Conservation (phyloP, 1,140 invertebrate species). For the Rhyacophila brunnea region DNA sequence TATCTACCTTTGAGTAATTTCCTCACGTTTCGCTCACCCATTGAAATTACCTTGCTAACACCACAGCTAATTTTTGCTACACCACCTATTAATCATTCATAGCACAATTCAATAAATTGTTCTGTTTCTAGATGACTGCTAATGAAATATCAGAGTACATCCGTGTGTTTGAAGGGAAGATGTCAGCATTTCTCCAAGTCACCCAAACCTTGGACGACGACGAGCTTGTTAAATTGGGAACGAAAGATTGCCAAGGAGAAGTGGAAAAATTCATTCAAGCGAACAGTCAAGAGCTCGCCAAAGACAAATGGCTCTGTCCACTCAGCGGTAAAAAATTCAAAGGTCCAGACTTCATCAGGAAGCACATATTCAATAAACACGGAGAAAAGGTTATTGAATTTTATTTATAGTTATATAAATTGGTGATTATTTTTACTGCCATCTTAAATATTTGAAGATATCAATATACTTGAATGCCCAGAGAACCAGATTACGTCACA, state of each 20-base stretch:
- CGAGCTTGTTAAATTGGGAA: constrained; percentile 82
- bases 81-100: too few relatives aligned
- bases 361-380: constrained; percentile 98
- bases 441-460: too few relatives aligned
- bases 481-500: too few relatives aligned
- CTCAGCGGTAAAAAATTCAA: constrained; percentile 99
- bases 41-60: too few relatives aligned
- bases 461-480: too few relatives aligned
- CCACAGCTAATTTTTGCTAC: too few relatives aligned
- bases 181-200: constrained; percentile 81
- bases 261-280: constrained; percentile 93
- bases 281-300: constrained; percentile 92
- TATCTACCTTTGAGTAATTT: too few relatives aligned
- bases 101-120: too few relatives aligned
- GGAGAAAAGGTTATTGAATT: constrained; percentile 71
- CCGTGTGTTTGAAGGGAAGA: constrained; percentile 80
- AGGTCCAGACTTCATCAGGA: constrained; percentile 97
- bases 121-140: constrained; percentile 48
- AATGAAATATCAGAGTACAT: constrained; percentile 77
- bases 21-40: too few relatives aligned
- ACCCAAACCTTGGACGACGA: constrained; percentile 69
- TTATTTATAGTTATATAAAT: too few relatives aligned
- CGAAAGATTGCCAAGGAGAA: constrained; percentile 84
- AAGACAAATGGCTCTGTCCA: constrained; percentile 98
- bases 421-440: not conserved